Conservation (phyloP, 1,140 invertebrate genomes). For the Drosophila nebulosa region DNA sequence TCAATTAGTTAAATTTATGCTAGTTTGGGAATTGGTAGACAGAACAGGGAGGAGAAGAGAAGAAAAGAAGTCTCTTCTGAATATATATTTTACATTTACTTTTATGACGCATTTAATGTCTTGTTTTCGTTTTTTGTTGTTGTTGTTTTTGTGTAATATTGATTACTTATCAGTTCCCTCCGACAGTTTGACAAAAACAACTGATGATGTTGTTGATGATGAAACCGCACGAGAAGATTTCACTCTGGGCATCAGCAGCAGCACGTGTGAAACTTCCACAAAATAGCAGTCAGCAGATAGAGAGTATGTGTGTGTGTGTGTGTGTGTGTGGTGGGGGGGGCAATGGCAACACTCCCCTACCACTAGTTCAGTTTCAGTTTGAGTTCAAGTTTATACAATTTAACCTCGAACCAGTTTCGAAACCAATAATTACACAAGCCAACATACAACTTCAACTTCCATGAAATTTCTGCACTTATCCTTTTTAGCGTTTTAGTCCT, state of each 20-base stretch:
- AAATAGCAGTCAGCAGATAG: too few relatives aligned
- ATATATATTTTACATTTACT: not conserved
- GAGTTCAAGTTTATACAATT: conserved; percentile 2
- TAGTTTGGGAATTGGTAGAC: too few relatives aligned
- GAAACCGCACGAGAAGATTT: conserved; percentile 8
- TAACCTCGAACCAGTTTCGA: not conserved
- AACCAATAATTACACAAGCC: not conserved
- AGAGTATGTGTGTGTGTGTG: not conserved
- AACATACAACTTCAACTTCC: not conserved
- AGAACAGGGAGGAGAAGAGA: too few relatives aligned
- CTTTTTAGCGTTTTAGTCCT: too few relatives aligned
- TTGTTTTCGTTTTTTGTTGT: conserved; percentile 26
- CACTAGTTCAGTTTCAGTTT: not conserved
- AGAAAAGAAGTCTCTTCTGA: too few relatives aligned
- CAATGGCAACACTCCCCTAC: not conserved
- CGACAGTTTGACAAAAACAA: conserved; percentile 24
- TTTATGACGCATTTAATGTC: conserved; percentile 48
- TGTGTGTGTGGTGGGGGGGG: not conserved
- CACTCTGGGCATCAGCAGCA: not conserved
- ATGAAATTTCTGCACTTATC: not conserved
- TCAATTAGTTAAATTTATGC: conserved; percentile 41
- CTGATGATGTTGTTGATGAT: not conserved
- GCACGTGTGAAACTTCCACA: conserved; percentile 25
- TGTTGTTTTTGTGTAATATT: conserved; percentile 23
- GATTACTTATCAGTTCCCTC: conserved; percentile 40